Base-by-base conservation (phyloP, 2,888 invertebrate species). In the Stegophylla sp. region DNA sequence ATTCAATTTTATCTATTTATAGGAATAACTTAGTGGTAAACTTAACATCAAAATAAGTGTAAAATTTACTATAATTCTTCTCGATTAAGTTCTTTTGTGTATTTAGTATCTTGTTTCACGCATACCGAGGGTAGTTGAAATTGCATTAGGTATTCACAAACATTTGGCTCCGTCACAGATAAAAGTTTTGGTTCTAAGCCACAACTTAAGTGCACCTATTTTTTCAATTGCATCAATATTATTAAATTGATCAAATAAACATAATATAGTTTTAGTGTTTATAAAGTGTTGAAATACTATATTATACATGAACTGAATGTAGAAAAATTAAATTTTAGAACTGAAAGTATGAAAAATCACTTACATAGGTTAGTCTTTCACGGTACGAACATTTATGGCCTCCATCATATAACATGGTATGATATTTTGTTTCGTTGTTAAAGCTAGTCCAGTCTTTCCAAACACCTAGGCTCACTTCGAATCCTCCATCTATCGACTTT, bases 371-470 rank as follows among this genome's bases (percentile, higher is more conserved):
- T 10, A 95, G 93, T 84, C 99, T 90, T 82, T 94, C 92, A 0
- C 98, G 98, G 86, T 99, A 98, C 99, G 99, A 99, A 87, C 99
- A 99, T 26, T 92, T 91, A 81, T 96, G 91, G 1, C 99, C 99
- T 85, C 93, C 91, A 45, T 93, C 92, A 87, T 94, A 99, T 84
- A 93, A 90, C 93, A 97, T 97, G 51, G 88, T 88, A 1, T 90
- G 88, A 86, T 97, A 98, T 86, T 92, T 93, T n/a, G 88, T 88
- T 10, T 91, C 91, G 84, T 92, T 90, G 15, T 88, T 26, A 72
- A 17, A 59, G 10, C 90, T 91, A 41, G 88, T 88, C 98, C 98
- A 99, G 82, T 91, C 90, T 76, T 93, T 92, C 97, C 97, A 99
- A 59, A 90, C 89, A 12, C 96, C 96, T 63, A 98, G 88, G 84